These are phyloP conservation scores for Tenthredo scrophulariae DNA, from an alignment of 2,888 invertebrate species.

Conservation along the genomic window DNA sequence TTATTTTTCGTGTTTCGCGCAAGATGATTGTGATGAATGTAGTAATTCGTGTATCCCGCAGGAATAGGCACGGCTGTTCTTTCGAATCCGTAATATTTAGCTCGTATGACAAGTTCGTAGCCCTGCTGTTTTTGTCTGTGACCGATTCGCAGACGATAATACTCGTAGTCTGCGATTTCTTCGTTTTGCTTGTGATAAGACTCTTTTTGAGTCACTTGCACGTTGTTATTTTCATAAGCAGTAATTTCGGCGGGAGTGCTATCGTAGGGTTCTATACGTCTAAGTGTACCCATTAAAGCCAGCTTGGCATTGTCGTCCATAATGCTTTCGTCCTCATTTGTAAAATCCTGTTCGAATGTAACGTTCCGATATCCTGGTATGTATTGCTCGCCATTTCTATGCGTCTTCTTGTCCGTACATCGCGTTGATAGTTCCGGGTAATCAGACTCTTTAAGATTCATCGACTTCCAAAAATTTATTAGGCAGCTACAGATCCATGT, in stretches of 20 bases:
- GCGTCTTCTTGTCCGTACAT: constrained; percentile 51
- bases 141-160: neutral
- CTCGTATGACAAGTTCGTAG: neutral
- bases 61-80: neutral
- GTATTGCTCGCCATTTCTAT: neutral
- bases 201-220: neutral
- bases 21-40: neutral
- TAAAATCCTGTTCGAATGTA: neutral
- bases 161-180: neutral
- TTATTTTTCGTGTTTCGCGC: neutral
- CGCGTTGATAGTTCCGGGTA: constrained; percentile 62
- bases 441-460: constrained; percentile 60
- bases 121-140: neutral
- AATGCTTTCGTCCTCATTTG: neutral
- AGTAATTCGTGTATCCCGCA: neutral
- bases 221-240: neutral
- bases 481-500: constrained; percentile 67
- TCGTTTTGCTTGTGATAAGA: neutral
- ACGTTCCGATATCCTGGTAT: neutral
- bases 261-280: neutral
- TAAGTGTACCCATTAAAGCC: neutral
- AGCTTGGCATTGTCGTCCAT: neutral
- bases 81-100: neutral
- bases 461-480: constrained; percentile 58
- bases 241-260: neutral